Percentiles rank a stretch among this genome's conserved stretches.
phyloP scores from a whole-genome alignment of 35 echinoderm and acorn worm species.

The Acanthaster planci region DNA sequence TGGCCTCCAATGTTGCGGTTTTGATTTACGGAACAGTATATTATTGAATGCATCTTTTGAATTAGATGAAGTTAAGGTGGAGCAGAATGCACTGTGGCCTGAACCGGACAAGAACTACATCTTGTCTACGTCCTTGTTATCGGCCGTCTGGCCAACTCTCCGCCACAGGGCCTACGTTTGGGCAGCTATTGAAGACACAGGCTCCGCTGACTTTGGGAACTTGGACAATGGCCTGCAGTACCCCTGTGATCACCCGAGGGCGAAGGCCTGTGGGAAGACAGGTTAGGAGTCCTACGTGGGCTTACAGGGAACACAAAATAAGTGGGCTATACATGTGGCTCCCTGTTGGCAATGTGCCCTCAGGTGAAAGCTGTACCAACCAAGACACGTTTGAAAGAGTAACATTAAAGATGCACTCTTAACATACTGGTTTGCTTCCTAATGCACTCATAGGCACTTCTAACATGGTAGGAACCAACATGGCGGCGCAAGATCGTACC shows the following conservation, averaged over 20 bases:
- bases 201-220: neutral
- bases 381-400: too few species aligned
- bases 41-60: too few species aligned
- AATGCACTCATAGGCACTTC: too few species aligned
- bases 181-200: constrained; percentile 15
- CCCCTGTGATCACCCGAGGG: constrained; percentile 15
- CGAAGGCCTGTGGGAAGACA: constrained; percentile 4
- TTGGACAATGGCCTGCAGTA: neutral
- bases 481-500: too few species aligned
- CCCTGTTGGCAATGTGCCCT: neutral
- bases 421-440: too few species aligned
- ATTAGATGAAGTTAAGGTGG: constrained; percentile 4
- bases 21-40: too few species aligned
- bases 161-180: constrained; percentile 21
- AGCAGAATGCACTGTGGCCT: constrained; percentile 24
- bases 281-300: neutral
- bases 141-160: constrained; percentile 50
- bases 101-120: constrained; percentile 43
- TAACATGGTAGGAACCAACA: too few species aligned
- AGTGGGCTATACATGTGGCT: neutral
- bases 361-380: neutral
- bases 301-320: neutral
- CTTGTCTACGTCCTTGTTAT: neutral
- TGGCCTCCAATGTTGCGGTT: too few species aligned
- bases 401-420: too few species aligned